These are phyloP conservation scores for Chrysolina americana DNA, from an alignment of 2,888 invertebrate species.

Conservation along the genomic window DNA sequence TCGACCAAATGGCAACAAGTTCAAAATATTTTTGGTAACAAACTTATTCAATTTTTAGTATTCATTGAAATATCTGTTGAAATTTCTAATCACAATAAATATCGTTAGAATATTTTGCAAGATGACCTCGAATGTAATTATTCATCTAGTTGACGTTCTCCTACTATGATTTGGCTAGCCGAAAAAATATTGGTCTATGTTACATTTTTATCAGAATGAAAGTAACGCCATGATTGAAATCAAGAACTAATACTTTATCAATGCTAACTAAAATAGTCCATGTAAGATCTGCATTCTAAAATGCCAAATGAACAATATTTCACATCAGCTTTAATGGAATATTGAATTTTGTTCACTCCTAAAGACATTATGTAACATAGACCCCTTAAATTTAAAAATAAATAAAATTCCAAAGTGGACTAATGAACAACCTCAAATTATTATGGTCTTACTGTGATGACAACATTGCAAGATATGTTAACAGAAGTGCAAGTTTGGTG, in stretches of 20 bases:
- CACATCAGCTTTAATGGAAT: background rate
- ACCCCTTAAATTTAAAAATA: background rate
- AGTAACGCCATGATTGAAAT: background rate
- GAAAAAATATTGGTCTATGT: slow-evolving; percentile 1
- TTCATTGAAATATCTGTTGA: no score
- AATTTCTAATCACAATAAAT: no score
- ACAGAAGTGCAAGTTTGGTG: no score
- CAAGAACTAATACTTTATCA: background rate
- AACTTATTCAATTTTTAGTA: no score
- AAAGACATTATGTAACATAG: background rate
- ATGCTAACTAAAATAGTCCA: background rate
- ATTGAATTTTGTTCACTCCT: background rate
- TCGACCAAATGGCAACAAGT: no score
- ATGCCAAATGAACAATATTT: background rate
- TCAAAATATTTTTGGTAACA: no score
- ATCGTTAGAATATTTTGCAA: no score
- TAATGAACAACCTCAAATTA: background rate
- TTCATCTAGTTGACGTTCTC: no score
- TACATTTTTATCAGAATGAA: background rate
- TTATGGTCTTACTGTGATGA: background rate
- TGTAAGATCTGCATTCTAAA: background rate
- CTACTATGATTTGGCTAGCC: no score
- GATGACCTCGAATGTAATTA: no score
- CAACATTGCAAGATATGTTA: background rate
- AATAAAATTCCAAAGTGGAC: background rate